Base-by-base conservation (phyloP, 2,797 vertebrate genomes). In the Amblyopsis hoosieri region DNA sequence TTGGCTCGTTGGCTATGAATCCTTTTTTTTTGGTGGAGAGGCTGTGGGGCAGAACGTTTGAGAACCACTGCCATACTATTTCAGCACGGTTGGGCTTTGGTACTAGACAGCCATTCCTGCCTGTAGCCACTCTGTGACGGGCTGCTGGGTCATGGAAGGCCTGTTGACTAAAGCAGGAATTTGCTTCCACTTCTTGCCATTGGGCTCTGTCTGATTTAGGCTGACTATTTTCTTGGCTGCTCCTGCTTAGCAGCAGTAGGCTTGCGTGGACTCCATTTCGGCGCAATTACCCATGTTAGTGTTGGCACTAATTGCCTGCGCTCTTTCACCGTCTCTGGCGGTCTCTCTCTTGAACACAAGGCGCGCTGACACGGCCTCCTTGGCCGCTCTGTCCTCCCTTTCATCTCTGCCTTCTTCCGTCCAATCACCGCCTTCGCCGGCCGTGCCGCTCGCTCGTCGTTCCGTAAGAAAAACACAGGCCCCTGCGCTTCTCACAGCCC, bases 211-310 rank as follows among this genome's bases (percentile, higher is more conserved):
- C 83, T 85, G 85, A 89, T 86, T 87, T 84, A 84, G 85, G 74
- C 85, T 79, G 74, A 79, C 76, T 88, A 71, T 77, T 84, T 84
- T 85, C 85, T 84, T 87, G 87, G 87, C 86, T 62, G 60, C 65
- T 75, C 50, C 57, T 65, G 78, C 72, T 65, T 61, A 72, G 76
- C 74, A 72, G 76, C 74, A 48, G 57, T 9, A 42, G 83, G 83
- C 84, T 87, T 14, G 76, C 85, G 87, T 91, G 85, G 91, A 87
- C 85, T 89, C 83, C 75, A 85, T 90, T 90, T 85, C 78, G 72
- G 83, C 89, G 84, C 86, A 84, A 87, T 90, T 90, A 87, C 76
- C 85, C 76, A 61, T 91, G 90, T 91, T 91, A 79, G 83, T 90
- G 82, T 91, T 92, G 90, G 90, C 89, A 87, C 85, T 91, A 89